phyloP scores from a whole-genome alignment of 2,888 invertebrate genomes.

The Thera britannica region DNA sequence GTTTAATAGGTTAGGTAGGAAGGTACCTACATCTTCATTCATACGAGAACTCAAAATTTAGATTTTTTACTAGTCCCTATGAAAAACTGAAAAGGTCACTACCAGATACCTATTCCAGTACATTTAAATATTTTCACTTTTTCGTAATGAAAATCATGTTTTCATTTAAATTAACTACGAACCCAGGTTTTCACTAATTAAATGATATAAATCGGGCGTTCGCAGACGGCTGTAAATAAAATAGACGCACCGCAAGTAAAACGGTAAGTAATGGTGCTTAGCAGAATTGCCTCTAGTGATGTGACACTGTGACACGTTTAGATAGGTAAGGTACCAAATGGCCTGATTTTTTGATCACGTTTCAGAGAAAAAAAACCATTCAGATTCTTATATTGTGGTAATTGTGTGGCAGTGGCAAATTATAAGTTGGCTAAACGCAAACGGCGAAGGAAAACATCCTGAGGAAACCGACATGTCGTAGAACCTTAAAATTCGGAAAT shows the following conservation, averaged over 20 bases:
- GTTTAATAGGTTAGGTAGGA: not conserved
- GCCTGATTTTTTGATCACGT: too few relatives aligned
- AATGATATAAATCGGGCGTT: constrained; percentile 33
- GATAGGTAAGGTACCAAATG: not conserved
- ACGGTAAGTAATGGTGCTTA: constrained; percentile 18
- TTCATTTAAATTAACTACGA: constrained; percentile 16
- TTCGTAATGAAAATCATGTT: constrained; percentile 3
- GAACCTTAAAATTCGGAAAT: too few relatives aligned
- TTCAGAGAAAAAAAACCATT: too few relatives aligned
- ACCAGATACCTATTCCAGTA: not conserved
- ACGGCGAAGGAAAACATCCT: too few relatives aligned
- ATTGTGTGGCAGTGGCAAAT: too few relatives aligned
- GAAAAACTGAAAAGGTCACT: not conserved
- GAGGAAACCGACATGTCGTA: too few relatives aligned
- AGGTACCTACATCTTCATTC: not conserved
- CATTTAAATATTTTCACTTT: constrained; percentile 1
- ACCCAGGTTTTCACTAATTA: constrained; percentile 31
- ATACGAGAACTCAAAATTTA: not conserved
- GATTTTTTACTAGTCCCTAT: not conserved
- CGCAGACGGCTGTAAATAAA: constrained; percentile 27
- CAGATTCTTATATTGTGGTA: too few relatives aligned
- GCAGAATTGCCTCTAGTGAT: constrained; percentile 19
- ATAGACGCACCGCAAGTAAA: constrained; percentile 29
- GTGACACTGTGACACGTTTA: not conserved
- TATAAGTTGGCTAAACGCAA: too few relatives aligned